Evolutionary conservation across 2,797 vertebrate genomes (phyloP).

Genomic region (Tenualosa ilisha): DNA sequence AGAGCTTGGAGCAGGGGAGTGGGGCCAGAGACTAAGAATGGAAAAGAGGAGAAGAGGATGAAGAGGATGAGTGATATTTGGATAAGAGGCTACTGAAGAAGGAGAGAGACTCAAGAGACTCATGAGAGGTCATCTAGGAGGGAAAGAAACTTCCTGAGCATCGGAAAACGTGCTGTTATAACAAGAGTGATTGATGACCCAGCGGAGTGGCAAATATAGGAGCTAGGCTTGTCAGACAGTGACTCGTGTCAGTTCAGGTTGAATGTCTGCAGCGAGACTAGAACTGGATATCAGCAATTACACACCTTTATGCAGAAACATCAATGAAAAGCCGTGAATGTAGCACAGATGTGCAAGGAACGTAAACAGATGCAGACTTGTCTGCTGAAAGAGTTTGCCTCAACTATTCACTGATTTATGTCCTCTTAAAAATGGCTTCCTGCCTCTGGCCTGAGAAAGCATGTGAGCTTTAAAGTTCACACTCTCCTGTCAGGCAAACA

Average conservation of each 20-base stretch:
- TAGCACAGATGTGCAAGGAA: background rate
- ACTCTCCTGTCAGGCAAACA: background rate
- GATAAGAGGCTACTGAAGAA: background rate
- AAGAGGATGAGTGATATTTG: background rate
- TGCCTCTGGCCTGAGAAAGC: background rate
- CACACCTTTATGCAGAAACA: background rate
- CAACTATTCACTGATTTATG: background rate
- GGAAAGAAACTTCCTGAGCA: background rate
- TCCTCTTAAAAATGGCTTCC: background rate
- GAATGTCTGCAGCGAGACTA: background rate
- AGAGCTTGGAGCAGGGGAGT: background rate
- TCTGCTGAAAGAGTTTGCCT: background rate
- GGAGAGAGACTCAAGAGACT: background rate
- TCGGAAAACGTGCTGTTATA: background rate
- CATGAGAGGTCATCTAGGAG: background rate
- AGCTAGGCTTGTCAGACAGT: background rate
- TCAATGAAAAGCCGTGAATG: background rate
- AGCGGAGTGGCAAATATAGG: background rate
- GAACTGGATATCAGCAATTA: background rate
- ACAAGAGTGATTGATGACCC: background rate
- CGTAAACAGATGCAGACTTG: slow-evolving; percentile 3
- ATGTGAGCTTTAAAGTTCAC: background rate
- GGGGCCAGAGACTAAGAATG: background rate
- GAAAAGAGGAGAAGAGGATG: background rate
- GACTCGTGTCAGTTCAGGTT: background rate